phyloP scores from a whole-genome alignment of 2,797 vertebrate species.

The Protonibea diacanthus region DNA sequence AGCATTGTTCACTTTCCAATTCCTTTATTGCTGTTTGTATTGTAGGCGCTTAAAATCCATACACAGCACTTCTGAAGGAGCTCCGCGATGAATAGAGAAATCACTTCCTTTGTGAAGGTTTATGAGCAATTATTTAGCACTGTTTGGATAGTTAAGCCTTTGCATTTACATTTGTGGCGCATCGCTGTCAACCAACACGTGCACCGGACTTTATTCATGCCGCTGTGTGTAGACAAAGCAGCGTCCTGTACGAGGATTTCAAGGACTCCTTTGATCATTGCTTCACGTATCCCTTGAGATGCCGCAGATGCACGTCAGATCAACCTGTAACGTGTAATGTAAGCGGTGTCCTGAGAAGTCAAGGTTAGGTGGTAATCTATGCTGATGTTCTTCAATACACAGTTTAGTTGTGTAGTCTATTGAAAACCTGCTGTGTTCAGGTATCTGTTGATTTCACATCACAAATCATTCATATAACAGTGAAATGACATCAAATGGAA shows the following conservation, averaged over 20 bases:
- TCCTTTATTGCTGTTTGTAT: conserved; percentile 37
- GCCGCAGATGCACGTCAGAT: not conserved
- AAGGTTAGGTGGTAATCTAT: not conserved
- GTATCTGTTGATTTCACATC: not conserved
- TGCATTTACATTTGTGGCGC: conserved; percentile 21
- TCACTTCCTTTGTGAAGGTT: conserved; percentile 41
- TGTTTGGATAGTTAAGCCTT: conserved; percentile 34
- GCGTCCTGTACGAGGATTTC: conserved; percentile 10
- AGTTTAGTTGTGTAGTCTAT: not conserved
- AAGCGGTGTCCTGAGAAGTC: not conserved
- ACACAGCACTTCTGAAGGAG: conserved; percentile 30
- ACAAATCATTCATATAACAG: not conserved
- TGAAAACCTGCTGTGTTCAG: not conserved
- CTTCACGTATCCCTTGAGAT: conserved; percentile 2
- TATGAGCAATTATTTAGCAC: conserved; percentile 21
- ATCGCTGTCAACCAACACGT: not conserved
- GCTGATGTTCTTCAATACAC: not conserved
- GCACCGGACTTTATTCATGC: conserved; percentile 2
- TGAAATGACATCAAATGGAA: not conserved
- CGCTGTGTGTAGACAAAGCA: not conserved
- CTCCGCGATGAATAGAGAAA: conserved; percentile 21
- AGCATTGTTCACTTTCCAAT: conserved; percentile 38
- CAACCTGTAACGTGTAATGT: not conserved
- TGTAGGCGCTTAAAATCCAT: conserved; percentile 32
- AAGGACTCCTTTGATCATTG: conserved; percentile 15